A percentile compares a stretch with the other conserved stretches of the same genome.
Conservation (phyloP, 1,140 invertebrate species). For the Antheraea mylitta region DNA sequence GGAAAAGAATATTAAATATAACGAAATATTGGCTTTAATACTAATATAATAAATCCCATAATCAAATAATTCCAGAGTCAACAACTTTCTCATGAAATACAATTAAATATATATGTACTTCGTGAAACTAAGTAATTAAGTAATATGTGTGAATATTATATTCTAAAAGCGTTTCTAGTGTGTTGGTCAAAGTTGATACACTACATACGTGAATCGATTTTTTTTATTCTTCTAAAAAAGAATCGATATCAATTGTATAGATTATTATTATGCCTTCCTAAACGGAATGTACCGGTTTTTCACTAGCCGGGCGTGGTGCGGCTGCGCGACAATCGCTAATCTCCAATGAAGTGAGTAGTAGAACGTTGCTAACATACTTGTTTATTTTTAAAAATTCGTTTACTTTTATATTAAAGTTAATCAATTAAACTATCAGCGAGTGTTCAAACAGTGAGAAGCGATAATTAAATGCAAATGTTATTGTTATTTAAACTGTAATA, state of each 20-base stretch:
- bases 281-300: constrained; percentile 31
- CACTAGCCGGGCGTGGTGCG: constrained; percentile 68
- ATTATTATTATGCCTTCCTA: not conserved
- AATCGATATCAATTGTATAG: not conserved
- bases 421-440: constrained; percentile 20
- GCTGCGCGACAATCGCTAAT: constrained; percentile 56
- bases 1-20: no score
- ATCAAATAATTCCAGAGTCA: no score
- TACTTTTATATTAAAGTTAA: constrained; percentile 37
- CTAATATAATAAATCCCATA: no score
- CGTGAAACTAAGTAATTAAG: no score
- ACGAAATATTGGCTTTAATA: no score
- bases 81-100: no score
- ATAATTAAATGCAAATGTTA: constrained; percentile 30
- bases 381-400: constrained; percentile 47
- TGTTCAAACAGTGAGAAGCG: constrained; percentile 20
- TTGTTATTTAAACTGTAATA: constrained; percentile 33
- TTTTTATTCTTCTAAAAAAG: no score
- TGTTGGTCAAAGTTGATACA: no score
- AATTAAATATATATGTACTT: no score
- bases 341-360: constrained; percentile 58
- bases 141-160: no score
- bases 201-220: no score
- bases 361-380: constrained; percentile 49
- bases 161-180: no score